A percentile compares a stretch with the other conserved stretches of the same genome.
These are phyloP conservation scores for Cosmorhoe ocellata DNA, from an alignment of 2,888 invertebrate species.

Conservation along the genomic window DNA sequence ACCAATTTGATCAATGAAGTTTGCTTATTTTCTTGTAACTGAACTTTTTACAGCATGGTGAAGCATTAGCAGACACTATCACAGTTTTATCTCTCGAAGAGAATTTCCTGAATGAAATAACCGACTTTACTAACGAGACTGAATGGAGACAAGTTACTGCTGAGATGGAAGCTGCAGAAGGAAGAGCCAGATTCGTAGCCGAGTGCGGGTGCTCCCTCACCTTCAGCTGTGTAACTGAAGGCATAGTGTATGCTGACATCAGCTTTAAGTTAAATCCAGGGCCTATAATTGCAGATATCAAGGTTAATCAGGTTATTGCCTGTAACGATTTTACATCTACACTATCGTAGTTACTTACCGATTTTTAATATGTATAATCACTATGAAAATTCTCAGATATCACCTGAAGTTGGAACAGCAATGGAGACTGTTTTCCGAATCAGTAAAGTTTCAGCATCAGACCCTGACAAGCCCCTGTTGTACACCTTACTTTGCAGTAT, in stretches of 20 bases:
- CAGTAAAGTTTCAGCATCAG: constrained; percentile 44
- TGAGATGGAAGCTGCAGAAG: constrained; percentile 40
- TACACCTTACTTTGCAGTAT: constrained; percentile 53
- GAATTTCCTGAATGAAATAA: constrained; percentile 57
- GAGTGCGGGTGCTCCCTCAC: constrained; percentile 52
- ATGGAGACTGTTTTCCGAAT: constrained; percentile 59
- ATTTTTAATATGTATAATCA: no score
- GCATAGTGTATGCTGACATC: constrained; percentile 51
- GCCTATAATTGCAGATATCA: constrained; percentile 39
- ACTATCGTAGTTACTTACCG: no score
- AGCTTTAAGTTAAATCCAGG: constrained; percentile 45
- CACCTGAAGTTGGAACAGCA: constrained; percentile 50
- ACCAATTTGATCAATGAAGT: neutral
- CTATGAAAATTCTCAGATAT: constrained; percentile 38
- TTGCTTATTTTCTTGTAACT: no score
- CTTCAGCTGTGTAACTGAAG: constrained; percentile 46
- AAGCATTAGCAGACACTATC: constrained; percentile 45
- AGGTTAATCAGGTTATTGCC: constrained; percentile 25
- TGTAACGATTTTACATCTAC: no score
- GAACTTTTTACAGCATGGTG: constrained; percentile 48
- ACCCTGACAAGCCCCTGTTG: constrained; percentile 44
- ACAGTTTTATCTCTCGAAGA: constrained; percentile 59
- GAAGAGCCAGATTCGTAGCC: constrained; percentile 53
- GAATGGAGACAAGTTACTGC: constrained; percentile 47
- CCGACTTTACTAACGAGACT: constrained; percentile 59